Evolutionary conservation across 2,888 invertebrate genomes (phyloP).

Genomic region (Melieria crassipennis): DNA sequence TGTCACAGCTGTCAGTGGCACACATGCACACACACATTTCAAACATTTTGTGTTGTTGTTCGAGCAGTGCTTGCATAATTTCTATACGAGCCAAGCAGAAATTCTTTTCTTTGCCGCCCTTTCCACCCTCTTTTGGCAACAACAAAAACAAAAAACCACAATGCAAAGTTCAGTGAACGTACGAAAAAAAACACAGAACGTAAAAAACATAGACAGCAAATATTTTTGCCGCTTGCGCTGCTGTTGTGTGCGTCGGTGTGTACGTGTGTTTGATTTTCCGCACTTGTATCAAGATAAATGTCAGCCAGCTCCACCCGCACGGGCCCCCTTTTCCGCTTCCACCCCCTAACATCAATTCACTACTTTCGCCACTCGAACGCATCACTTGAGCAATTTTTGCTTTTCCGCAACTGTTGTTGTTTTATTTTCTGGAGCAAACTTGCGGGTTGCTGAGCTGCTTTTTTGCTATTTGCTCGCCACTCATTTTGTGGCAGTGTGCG

Average conservation of each 20-base stretch:
- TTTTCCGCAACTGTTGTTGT: slow-evolving; percentile 9
- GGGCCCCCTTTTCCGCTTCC: neutral
- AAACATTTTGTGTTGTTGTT: too few species aligned
- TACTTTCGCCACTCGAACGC: slow-evolving; percentile 12
- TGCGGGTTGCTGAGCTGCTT: slow-evolving; percentile 30
- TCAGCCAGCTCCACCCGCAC: neutral
- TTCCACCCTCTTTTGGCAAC: neutral
- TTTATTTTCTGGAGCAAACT: slow-evolving; percentile 10
- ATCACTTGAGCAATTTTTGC: neutral
- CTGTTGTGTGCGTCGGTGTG: neutral
- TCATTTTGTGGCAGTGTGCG: slow-evolving; percentile 17
- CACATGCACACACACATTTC: slow-evolving; percentile 27
- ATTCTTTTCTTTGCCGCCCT: slow-evolving; percentile 4
- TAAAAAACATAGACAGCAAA: neutral
- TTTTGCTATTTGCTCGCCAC: slow-evolving; percentile 7
- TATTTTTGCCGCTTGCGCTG: neutral
- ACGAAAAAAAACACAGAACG: slow-evolving; percentile 47
- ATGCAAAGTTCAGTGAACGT: slow-evolving; percentile 61
- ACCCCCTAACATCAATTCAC: neutral
- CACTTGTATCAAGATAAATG: slow-evolving; percentile 19
- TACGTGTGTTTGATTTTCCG: neutral
- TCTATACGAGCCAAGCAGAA: slow-evolving; percentile 15
- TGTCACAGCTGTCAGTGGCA: slow-evolving; percentile 57
- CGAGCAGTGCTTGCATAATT: slow-evolving; percentile 52
- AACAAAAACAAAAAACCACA: slow-evolving; percentile 24